Conservation (phyloP, 2,797 vertebrate genomes). For the Pelochelys cantorii region DNA sequence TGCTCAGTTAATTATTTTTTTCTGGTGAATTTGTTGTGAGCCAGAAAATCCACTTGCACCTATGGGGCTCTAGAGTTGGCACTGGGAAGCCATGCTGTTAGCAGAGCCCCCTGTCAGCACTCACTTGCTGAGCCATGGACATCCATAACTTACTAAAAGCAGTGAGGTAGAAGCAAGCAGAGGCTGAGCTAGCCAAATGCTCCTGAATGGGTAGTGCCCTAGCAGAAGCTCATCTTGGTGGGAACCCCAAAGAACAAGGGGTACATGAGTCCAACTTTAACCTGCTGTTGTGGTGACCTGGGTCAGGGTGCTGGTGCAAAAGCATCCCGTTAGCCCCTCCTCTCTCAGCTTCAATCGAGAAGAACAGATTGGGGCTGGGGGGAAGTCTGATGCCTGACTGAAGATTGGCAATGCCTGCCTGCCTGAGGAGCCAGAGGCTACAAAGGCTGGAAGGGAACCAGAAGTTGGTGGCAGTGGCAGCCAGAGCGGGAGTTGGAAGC, state of each 20-base stretch:
- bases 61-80: not conserved
- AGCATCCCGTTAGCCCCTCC: too few species aligned
- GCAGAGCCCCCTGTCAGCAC: slow-evolving; percentile 20
- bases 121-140: accelerated
- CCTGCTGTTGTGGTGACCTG: not conserved
- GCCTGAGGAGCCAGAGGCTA: too few species aligned
- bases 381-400: too few species aligned
- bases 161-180: not conserved
- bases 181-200: accelerated
- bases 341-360: too few species aligned
- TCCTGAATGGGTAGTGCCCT: not conserved
- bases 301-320: too few species aligned
- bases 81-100: slow-evolving; percentile 1
- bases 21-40: slow-evolving; percentile 57
- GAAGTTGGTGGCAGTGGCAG: too few species aligned
- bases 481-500: too few species aligned
- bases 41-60: slow-evolving; percentile 53
- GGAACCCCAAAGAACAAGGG: not conserved
- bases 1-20: slow-evolving; percentile 62
- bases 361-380: too few species aligned
- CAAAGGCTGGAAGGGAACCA: too few species aligned
- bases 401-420: too few species aligned
- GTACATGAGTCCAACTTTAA: not conserved
- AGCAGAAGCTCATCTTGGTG: not conserved
- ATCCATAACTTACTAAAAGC: not conserved